These are phyloP conservation scores for Pseudochirops corinnae DNA, from an alignment of 2,797 vertebrate genomes.

Conservation along the genomic window DNA sequence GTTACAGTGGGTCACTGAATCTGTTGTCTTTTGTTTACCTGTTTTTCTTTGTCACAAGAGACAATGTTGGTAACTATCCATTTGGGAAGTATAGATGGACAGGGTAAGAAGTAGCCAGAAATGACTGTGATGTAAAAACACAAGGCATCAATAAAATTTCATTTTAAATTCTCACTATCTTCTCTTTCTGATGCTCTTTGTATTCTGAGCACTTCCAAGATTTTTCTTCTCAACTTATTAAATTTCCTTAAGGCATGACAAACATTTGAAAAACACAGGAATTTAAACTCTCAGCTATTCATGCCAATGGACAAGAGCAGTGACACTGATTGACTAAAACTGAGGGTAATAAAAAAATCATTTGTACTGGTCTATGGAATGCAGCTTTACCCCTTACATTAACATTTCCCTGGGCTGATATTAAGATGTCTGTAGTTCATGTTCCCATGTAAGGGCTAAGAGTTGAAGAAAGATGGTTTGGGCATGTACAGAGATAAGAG, in stretches of 20 bases:
- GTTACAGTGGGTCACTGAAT: not conserved
- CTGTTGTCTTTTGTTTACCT: not conserved
- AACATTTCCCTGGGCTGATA: conserved; percentile 20
- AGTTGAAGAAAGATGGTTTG: conserved; percentile 15
- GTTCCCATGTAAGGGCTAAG: not conserved
- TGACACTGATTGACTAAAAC: not conserved
- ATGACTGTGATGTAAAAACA: not conserved
- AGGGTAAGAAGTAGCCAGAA: not conserved
- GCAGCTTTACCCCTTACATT: conserved; percentile 9
- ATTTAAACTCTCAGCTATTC: not conserved
- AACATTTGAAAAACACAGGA: conserved; percentile 50
- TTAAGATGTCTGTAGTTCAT: conserved; percentile 31
- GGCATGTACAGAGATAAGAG: not conserved
- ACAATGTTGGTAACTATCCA: not conserved
- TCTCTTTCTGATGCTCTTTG: not conserved
- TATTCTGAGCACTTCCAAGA: not conserved
- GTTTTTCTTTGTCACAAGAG: not conserved
- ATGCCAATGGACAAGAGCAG: not conserved
- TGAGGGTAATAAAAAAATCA: not conserved
- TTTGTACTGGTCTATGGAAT: not conserved
- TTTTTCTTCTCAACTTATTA: conserved; percentile 30
- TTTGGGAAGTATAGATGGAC: not conserved
- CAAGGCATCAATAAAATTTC: not conserved
- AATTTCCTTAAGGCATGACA: not conserved
- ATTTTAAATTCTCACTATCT: not conserved